Base-by-base conservation (phyloP, 2,113 vertebrate genomes). In the Octodon degus region DNA sequence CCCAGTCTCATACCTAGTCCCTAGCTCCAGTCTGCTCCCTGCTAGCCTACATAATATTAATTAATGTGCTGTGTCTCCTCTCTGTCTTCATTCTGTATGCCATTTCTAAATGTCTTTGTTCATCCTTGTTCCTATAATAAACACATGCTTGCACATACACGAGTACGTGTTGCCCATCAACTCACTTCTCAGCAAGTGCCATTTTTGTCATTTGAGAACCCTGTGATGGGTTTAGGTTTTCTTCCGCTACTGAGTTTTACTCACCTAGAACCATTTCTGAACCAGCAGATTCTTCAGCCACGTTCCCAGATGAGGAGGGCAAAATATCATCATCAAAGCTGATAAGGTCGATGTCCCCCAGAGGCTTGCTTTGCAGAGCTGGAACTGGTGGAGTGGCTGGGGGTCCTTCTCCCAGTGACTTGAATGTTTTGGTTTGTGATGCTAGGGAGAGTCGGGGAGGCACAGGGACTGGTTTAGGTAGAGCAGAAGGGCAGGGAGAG, bases 281-380 rank as follows among this genome's bases (percentile, higher is more conserved):
- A 97, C 65, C 74, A 60, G 92, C 7, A 87, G 50, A 62, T 58
- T 98, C 98, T 97, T 98, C 97, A 94, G 93, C 95, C 55, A 60
- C 34, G 74, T n/a, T 96, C 84, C 63, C 32, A 83, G 97, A 67
- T 83, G 84, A 97, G 63, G 97, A 27, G 34, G 98, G 98, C 87
- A 99, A 97, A 96, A 99, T 12, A 0, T 99, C 98, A 89, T 99
- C 99, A 95, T 99, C 99, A 95, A 99, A 99, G 96, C 98, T 99
- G 97, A 99, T 99, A 55, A 99, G 97, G 97, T 99, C 98, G 34
- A 98, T 94, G 93, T 98, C 98, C 65, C 94, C 97, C 20, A 80
- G 94, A n/a, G 93, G 70, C 87, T 95, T 98, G 96, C 90, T 98
- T 72, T 98, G 98, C 8, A 72, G 83, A 95, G 60, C 84, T 94